Evolutionary conservation across 2,113 vertebrate genomes (phyloP), one percentile per base, ranked within the genome.

Genomic region (Platichthys stellatus): DNA sequence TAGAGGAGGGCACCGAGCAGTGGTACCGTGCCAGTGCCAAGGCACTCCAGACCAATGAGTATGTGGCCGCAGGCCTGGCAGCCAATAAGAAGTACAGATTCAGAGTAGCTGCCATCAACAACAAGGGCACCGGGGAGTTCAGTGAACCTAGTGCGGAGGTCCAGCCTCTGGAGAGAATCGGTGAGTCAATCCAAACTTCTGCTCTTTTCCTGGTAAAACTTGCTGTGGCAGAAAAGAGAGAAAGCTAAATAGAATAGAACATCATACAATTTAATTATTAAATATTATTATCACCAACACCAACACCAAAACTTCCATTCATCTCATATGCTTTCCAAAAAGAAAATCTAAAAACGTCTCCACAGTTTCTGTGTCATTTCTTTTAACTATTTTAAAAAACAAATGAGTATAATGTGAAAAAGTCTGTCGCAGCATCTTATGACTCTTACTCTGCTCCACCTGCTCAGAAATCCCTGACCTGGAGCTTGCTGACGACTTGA

Each of bases 401-500:
- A 17, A 49, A 54, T 2, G 21, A 21, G 4, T 54, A 54, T 54
- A 3, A 54, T 21, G 53, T 54, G 20, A 54, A 54, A 2, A 45
- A 12, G 13, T 45, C 12, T 14, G 17, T 51, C 0, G 0, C 54
- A 43, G 14, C 26, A 71, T 61, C n/a, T 3, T 43, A 12, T 13
- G 2, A 71, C 21, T 64, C 10, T 57, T 31, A 7, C 2, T 0
- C 17, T 74, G 9, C 8, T 77, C 15, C 5, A 11, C 23, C 6
- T 35, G 0, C 10, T 56, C 76, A 99, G 98, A 98, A 97, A 96
- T 95, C 53, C 98, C 98, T 1, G 98, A 99, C 80, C 94, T 99
- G 86, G 98, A 99, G 82, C 93, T 97, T 93, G 93, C 94, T 31
- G 97, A 99, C 4, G 97, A 99, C 74, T 90, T 99, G 78, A 99